phyloP scores from a whole-genome alignment of 2,888 invertebrate species.

The Alcis repandata region DNA sequence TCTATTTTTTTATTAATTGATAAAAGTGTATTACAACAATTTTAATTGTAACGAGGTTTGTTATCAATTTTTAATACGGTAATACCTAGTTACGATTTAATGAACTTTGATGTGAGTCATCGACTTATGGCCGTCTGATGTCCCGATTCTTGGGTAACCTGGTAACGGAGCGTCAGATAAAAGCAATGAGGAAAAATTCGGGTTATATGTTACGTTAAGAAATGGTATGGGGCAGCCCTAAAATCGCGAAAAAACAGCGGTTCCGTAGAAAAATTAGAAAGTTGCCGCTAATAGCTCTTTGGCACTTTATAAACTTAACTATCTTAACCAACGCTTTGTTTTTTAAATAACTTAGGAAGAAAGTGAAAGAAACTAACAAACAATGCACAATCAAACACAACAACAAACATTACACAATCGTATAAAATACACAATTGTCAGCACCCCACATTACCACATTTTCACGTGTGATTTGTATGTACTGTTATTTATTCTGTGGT shows the following conservation, averaged over 20 bases:
- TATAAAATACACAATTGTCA: slow-evolving; percentile 2
- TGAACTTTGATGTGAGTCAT: slow-evolving; percentile 8
- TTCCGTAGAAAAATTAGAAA: no score
- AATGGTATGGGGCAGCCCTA: no score
- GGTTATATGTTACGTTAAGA: not conserved
- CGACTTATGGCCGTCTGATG: not conserved
- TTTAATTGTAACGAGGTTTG: not conserved
- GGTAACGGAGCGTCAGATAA: not conserved
- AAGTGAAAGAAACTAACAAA: not conserved
- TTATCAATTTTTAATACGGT: slow-evolving; percentile 1
- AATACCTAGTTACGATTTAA: slow-evolving; percentile 11
- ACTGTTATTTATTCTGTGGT: no score
- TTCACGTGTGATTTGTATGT: no score
- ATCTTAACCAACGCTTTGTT: no score
- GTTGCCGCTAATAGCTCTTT: no score
- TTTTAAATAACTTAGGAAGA: no score
- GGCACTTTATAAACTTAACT: no score
- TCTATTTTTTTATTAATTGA: not conserved
- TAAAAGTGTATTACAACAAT: not conserved
- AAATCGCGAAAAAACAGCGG: no score
- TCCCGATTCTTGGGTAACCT: not conserved
- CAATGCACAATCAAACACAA: no score
- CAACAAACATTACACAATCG: not conserved
- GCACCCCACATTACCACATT: not conserved
- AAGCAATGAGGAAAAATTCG: not conserved